Evolutionary conservation across 2,888 invertebrate species (phyloP), one percentile per base, ranked within the genome.

Genomic region (Orthonevra nobilis): DNA sequence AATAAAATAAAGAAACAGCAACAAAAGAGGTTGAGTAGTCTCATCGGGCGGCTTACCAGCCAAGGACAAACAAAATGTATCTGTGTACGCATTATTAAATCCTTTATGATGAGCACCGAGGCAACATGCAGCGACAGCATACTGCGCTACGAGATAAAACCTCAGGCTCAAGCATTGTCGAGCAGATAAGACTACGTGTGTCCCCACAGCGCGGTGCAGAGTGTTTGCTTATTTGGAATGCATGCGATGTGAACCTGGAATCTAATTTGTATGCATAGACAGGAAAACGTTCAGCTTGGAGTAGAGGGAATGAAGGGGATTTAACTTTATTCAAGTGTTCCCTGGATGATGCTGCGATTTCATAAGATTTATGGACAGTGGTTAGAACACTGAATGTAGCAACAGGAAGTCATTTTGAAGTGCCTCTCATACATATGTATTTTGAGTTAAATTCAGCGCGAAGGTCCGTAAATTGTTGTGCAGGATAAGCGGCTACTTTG

Each of bases 191-290:
- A 30, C 20, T 40, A 40, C 48, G 38, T 44, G 66, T 44, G 26
- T 66, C 19, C 54, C 34, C 7, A 28, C 19, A 44, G 3, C 9
- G 26, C 4, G 17, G 0, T 2, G 2, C 10, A 10, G 26, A 4
- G n/a, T 14, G 15, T 0, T 0, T 15, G 10, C 23, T 10, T 28
- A 34, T 26, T 14, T 36, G 10, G 23, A 42, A 28, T 66, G 64
- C 64, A 66, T 60, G 48, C 36, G 7, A n/a, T 54, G 23, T 42
- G 44, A 42, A 48, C 32, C 68, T 69, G 52, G 40, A 61, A 58
- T 63, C 70, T 61, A 77, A 64, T 77, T 77, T 72, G 77, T 77
- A 77, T 77, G 77, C 77, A 72, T 44, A 72, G 64, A 28, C 77
- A 64, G 58, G 77, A 64, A 70, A 44, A 66, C 66, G 38, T n/a